A percentile compares a stretch with the other conserved stretches of the same genome.
Evolutionary conservation across 2,797 vertebrate species (phyloP).

Genomic region (Otus scops): DNA sequence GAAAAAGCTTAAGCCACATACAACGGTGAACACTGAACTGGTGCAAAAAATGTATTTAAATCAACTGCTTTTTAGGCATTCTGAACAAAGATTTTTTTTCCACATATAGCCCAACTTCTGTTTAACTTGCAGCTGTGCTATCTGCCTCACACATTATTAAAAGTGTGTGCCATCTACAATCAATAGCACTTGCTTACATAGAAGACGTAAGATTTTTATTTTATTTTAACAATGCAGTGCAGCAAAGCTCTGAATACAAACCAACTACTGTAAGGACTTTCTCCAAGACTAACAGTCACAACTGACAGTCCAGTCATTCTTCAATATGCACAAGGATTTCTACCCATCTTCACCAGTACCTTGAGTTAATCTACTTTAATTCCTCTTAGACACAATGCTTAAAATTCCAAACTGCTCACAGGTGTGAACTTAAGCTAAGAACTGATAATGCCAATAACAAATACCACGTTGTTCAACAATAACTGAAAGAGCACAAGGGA

Average conservation of each 20-base stretch:
- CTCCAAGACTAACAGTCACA: neutral
- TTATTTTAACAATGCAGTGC: neutral
- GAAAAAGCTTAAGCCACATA: neutral
- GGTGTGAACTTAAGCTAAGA: neutral
- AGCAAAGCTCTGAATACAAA: neutral
- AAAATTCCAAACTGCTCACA: neutral
- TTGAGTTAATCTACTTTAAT: neutral
- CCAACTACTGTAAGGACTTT: neutral
- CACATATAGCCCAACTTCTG: neutral
- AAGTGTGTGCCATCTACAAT: neutral
- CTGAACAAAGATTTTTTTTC: neutral
- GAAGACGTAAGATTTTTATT: neutral
- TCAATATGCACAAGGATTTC: neutral
- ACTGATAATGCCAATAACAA: neutral
- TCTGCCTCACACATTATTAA: neutral
- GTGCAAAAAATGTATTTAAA: neutral
- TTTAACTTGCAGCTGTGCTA: neutral
- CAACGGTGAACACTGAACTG: neutral
- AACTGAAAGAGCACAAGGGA: neutral
- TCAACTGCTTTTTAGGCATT: neutral
- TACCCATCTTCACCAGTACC: neutral
- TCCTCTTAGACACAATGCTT: neutral
- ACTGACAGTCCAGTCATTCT: neutral
- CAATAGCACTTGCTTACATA: neutral
- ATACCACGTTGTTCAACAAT: accelerated